phyloP scores from a whole-genome alignment of 2,113 vertebrate genomes.

The Anolis carolinensis region DNA sequence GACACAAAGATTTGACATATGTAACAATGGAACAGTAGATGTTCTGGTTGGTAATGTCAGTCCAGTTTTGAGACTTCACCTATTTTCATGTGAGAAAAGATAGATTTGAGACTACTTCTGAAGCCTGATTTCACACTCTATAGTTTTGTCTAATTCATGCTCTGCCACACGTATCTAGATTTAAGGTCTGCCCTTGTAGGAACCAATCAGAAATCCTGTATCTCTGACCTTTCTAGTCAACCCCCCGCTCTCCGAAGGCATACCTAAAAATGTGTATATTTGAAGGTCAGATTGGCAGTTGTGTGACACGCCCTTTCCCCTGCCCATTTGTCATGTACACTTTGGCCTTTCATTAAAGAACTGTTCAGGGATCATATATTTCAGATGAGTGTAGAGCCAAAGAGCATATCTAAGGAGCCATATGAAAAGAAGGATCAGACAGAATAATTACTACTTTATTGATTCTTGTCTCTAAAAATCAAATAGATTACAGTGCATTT shows the following conservation, averaged over 20 bases:
- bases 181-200: background rate
- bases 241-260: background rate
- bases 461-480: background rate
- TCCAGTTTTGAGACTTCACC: too few relatives aligned
- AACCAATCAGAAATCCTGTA: background rate
- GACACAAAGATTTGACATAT: too few relatives aligned
- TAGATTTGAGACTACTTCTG: background rate
- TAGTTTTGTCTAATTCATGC: background rate
- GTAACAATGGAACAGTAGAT: background rate
- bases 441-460: background rate
- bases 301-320: constrained; percentile 7
- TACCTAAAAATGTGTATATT: background rate
- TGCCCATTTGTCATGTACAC: constrained; percentile 29
- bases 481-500: background rate
- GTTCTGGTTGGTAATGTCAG: background rate
- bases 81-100: background rate
- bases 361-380: background rate
- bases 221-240: constrained; percentile 1
- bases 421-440: background rate
- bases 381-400: background rate
- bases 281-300: constrained; percentile 20
- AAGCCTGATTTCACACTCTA: background rate
- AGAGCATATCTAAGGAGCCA: background rate
- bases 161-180: background rate
- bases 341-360: constrained; percentile 4